Evolutionary conservation across 2,113 vertebrate genomes (phyloP).

Genomic region (Nansenia antarctica): DNA sequence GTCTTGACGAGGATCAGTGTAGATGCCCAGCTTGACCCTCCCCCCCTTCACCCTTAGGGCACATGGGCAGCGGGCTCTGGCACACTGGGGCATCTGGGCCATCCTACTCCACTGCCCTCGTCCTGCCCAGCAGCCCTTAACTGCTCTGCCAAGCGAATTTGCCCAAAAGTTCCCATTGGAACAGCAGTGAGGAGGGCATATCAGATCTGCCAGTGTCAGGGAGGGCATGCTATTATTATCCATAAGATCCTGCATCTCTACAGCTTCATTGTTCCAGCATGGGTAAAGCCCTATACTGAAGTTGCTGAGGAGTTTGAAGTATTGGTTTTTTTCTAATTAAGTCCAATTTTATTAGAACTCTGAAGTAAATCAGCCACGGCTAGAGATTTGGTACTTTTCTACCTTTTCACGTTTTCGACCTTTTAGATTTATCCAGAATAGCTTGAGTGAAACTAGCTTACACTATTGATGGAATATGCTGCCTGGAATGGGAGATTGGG

Average conservation of each 20-base stretch:
- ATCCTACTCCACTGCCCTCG: background rate
- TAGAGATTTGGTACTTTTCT: background rate
- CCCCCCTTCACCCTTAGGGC: slow-evolving; percentile 20
- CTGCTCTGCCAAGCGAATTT: slow-evolving; percentile 62
- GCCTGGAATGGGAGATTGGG: too few relatives aligned
- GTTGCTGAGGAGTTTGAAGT: too few relatives aligned
- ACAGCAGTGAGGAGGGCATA: background rate
- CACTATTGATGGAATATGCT: too few relatives aligned
- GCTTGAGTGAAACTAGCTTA: too few relatives aligned
- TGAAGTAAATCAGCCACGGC: background rate
- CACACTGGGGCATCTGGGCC: slow-evolving; percentile 43
- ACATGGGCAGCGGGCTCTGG: slow-evolving; percentile 25
- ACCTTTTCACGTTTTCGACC: too few relatives aligned
- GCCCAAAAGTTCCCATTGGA: slow-evolving; percentile 43
- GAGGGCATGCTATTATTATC: background rate
- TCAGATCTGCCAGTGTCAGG: background rate
- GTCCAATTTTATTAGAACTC: background rate
- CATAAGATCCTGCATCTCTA: background rate
- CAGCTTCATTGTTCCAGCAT: background rate
- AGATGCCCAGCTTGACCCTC: slow-evolving; percentile 46
- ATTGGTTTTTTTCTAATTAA: too few relatives aligned
- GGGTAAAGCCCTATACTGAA: background rate
- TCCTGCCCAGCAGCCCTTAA: slow-evolving; percentile 28
- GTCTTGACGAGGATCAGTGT: slow-evolving; percentile 59
- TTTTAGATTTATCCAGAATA: background rate